phyloP scores from a whole-genome alignment of 1,140 invertebrate genomes.

The Periplaneta americana region DNA sequence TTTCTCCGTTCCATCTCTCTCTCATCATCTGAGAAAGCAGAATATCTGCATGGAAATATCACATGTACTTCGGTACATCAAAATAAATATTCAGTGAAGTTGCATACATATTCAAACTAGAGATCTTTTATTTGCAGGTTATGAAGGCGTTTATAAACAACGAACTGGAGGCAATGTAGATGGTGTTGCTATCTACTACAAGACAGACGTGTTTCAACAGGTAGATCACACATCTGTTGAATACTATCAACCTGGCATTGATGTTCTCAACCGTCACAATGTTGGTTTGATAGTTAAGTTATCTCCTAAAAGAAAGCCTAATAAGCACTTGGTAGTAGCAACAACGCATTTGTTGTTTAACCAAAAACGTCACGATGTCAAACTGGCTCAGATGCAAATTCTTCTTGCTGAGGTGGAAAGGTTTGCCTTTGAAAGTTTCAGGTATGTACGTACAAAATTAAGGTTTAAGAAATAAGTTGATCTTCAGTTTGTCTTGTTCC shows the following conservation, averaged over 20 bases:
- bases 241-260: constrained; percentile 41
- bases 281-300: constrained; percentile 79
- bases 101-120: too few species aligned
- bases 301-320: constrained; percentile 39
- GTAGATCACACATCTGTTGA: constrained; percentile 56
- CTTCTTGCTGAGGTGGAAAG: constrained; percentile 78
- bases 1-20: too few species aligned
- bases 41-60: too few species aligned
- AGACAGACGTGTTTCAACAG: constrained; percentile 53
- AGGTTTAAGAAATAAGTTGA: not conserved
- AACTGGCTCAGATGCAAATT: constrained; percentile 77
- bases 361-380: constrained; percentile 78
- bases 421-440: constrained; percentile 52
- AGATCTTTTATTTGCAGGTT: constrained; percentile 46
- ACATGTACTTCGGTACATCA: not conserved
- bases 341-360: constrained; percentile 96
- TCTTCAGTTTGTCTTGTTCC: too few species aligned
- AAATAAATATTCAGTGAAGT: too few species aligned
- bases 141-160: constrained; percentile 64
- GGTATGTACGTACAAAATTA: not conserved
- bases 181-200: constrained; percentile 82
- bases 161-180: constrained; percentile 65
- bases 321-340: constrained; percentile 63
- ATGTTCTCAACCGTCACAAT: constrained; percentile 77
- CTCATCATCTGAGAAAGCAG: too few species aligned